phyloP scores from a whole-genome alignment of 1,140 invertebrate species.

The Wiebesia pumilae region DNA sequence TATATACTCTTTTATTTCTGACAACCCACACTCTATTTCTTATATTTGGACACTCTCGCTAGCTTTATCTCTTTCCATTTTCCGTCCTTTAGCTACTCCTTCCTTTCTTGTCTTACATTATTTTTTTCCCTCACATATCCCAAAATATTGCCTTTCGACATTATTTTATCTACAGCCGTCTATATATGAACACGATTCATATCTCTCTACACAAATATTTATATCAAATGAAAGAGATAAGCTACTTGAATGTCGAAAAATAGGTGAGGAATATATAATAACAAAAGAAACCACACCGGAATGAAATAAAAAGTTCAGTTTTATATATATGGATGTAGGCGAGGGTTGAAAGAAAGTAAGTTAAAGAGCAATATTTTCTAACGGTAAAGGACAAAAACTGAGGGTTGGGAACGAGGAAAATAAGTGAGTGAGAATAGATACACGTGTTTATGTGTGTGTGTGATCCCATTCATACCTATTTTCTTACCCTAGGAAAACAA shows the following conservation, averaged over 20 bases:
- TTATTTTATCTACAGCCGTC: not conserved
- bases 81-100: not conserved
- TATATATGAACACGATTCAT: not conserved
- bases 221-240: not conserved
- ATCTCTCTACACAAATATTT: constrained; percentile 4
- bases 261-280: not conserved
- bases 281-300: not conserved
- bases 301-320: not conserved
- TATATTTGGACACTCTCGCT: not conserved
- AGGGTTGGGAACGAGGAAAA: not conserved
- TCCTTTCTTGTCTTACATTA: not conserved
- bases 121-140: not conserved
- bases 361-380: not conserved
- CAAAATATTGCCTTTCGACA: constrained; percentile 4
- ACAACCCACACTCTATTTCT: not conserved
- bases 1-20: not conserved
- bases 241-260: not conserved
- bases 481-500: too few species aligned
- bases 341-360: not conserved
- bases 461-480: not conserved
- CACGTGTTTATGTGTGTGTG: not conserved
- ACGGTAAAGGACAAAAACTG: not conserved
- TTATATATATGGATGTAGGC: not conserved
- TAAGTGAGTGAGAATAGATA: not conserved
- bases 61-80: not conserved